Evolutionary conservation across 2,113 vertebrate species (phyloP).

Genomic region (Thalassoma bifasciatum): DNA sequence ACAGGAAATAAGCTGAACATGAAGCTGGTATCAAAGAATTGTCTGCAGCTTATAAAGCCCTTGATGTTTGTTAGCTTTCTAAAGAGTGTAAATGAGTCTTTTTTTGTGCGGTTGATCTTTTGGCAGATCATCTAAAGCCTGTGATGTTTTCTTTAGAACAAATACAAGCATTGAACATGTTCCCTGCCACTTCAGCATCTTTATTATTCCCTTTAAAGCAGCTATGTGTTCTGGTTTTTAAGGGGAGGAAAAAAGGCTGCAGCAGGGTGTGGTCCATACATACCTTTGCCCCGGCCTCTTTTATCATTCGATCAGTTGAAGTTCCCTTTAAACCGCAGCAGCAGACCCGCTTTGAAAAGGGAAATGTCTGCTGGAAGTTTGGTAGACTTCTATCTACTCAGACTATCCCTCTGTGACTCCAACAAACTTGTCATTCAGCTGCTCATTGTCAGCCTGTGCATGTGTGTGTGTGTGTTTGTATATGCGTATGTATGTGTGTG

Average conservation of each 20-base stretch:
- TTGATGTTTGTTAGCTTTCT: slow-evolving; percentile 47
- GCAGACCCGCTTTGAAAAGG: slow-evolving; percentile 59
- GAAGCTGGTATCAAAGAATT: slow-evolving; percentile 40
- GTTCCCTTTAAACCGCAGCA: slow-evolving; percentile 67
- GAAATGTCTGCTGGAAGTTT: slow-evolving; percentile 57
- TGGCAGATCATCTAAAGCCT: slow-evolving; percentile 43
- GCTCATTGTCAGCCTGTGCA: slow-evolving; percentile 42
- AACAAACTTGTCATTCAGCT: slow-evolving; percentile 51
- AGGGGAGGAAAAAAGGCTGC: slow-evolving; percentile 17
- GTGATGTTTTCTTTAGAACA: slow-evolving; percentile 56
- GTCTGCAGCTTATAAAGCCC: background rate
- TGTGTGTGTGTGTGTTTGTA: slow-evolving; percentile 5
- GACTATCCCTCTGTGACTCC: slow-evolving; percentile 40
- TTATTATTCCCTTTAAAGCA: slow-evolving; percentile 50
- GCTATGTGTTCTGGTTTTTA: slow-evolving; percentile 43
- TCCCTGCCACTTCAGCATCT: slow-evolving; percentile 46
- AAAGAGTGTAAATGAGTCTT: slow-evolving; percentile 26
- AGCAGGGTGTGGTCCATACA: slow-evolving; percentile 75
- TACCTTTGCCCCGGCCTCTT: slow-evolving; percentile 74
- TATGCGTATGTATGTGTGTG: slow-evolving; percentile 14
- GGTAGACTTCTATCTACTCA: slow-evolving; percentile 41
- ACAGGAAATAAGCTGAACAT: slow-evolving; percentile 44
- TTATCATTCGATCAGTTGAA: slow-evolving; percentile 76
- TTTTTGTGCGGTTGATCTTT: slow-evolving; percentile 55
- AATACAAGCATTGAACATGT: slow-evolving; percentile 54